Percentiles rank a stretch among this genome's conserved stretches.
These are phyloP conservation scores for Bradynema listronoti DNA, from an alignment of 1,140 invertebrate species.

Conservation along the genomic window DNA sequence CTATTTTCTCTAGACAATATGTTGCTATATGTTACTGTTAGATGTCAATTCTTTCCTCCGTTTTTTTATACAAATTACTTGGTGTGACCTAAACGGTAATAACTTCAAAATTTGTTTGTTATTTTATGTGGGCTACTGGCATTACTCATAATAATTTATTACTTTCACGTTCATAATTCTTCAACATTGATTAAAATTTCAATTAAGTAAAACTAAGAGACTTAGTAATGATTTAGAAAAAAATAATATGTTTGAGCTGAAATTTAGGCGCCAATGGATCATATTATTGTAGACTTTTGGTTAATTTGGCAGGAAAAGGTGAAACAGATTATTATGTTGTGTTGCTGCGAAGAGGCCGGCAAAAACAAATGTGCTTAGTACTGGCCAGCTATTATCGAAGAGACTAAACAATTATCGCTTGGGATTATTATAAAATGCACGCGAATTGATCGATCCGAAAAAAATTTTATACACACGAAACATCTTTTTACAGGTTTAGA, in stretches of 20 bases:
- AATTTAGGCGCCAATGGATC: constrained; percentile 69
- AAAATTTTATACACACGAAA: constrained; percentile 24
- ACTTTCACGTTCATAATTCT: not conserved
- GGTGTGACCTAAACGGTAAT: not conserved
- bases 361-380: constrained; percentile 13
- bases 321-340: constrained; percentile 73
- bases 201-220: not conserved
- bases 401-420: not conserved
- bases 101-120: not conserved
- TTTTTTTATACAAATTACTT: not conserved
- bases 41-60: not conserved
- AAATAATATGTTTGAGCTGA: not conserved
- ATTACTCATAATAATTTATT: not conserved
- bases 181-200: not conserved
- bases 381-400: constrained; percentile 1
- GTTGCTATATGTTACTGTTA: not conserved
- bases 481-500: constrained; percentile 30
- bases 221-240: too few species aligned
- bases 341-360: constrained; percentile 19
- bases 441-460: not conserved
- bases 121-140: not conserved
- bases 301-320: constrained; percentile 72
- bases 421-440: constrained; percentile 1
- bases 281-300: constrained; percentile 82
- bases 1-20: not conserved